Conservation (phyloP, 2,888 invertebrate species). For the Dione vanillae region DNA sequence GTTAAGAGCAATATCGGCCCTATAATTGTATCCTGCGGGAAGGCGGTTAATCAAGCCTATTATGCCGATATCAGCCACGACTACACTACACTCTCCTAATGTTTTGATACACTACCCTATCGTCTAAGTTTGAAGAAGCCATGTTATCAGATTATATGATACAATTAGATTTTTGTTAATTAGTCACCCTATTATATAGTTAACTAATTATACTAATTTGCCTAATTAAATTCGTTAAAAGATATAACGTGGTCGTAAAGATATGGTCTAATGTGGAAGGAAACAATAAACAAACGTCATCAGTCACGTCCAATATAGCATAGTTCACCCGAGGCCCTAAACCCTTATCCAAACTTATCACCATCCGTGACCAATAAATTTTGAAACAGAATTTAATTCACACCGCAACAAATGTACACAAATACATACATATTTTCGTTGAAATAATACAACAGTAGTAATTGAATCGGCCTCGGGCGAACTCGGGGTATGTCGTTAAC, state of each 20-base stretch:
- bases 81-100: constrained; percentile 47
- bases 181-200: constrained; percentile 2
- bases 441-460: constrained; percentile 83
- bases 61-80: constrained; percentile 51
- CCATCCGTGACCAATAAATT: constrained; percentile 76
- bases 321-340: constrained; percentile 46
- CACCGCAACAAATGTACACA: constrained; percentile 74
- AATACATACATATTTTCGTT: constrained; percentile 82
- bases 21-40: constrained; percentile 71
- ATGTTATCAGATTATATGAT: background rate
- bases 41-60: constrained; percentile 69
- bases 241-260: background rate
- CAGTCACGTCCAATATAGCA: constrained; percentile 48
- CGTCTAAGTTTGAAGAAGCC: constrained; percentile 24
- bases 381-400: constrained; percentile 79
- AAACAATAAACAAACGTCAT: constrained; percentile 37
- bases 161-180: background rate
- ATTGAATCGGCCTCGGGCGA: constrained; percentile 83
- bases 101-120: constrained; percentile 45
- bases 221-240: constrained; percentile 15
- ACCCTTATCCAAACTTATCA: constrained; percentile 71
- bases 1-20: constrained; percentile 75
- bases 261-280: constrained; percentile 11
- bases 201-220: constrained; percentile 2
- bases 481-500: constrained; percentile 80